Base-by-base conservation (phyloP, 2,888 invertebrate genomes). In the Orthonychiurus folsomi region DNA sequence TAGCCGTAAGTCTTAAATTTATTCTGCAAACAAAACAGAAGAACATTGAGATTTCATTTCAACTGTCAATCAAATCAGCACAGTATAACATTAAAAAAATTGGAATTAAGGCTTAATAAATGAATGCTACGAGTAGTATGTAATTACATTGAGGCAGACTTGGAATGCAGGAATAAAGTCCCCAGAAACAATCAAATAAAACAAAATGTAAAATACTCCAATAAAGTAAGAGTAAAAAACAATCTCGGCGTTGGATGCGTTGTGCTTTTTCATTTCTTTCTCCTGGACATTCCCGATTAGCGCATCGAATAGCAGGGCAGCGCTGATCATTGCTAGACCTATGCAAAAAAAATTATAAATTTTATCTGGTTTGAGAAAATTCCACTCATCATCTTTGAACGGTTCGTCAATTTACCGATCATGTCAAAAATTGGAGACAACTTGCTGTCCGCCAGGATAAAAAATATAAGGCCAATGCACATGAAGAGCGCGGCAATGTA, bases 241-340 rank as follows among this genome's bases (percentile, higher is more conserved):
- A 56, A 96, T 87, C 82, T 96, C 95, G 68, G 89, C 87, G 77
- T 92, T 94, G 0, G 87, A 81, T 0, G 92, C 92, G 66, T 85
- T 84, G 75, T 86, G 83, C 66, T 84, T 83, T 74, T 88, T 89
- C 88, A 97, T 93, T 0, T 88, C 86, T 76, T 94, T 94, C 77
- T 97, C 96, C 78, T 97, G 96, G 0, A 95, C 88, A 79, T 97
- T 97, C 23, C 96, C 96, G 69, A 97, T 95, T 12, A 89, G 83
- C 0, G 96, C 96, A 79, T 97, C 96, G 74, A 94, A 95, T 2
- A 94, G 78, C 59, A 97, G 78, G 0, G 96, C 96, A 73, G 88
- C 80, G 65, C 70, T 69, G 12, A 82, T 80, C 72, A 81, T 74
- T 12, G 78, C 60, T 20, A 81, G 76, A 66, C 80, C 80, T 80